phyloP scores from a whole-genome alignment of 1,140 invertebrate species.

The Trichomalopsis sarcophagae region DNA sequence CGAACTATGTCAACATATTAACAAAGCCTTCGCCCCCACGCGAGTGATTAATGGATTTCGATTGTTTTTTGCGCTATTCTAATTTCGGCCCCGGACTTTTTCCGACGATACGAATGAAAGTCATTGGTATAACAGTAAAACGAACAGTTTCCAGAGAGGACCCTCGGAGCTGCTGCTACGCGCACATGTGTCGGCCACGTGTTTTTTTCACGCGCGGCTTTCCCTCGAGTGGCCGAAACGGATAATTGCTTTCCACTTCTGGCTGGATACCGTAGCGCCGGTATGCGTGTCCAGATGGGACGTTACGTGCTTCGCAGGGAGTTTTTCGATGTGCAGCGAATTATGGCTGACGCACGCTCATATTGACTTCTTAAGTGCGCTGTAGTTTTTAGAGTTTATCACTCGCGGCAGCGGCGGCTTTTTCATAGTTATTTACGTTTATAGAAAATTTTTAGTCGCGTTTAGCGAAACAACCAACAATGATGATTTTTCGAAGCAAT shows the following conservation, averaged over 20 bases:
- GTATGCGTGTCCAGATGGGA: background rate
- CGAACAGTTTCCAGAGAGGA: no score
- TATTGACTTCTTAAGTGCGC: background rate
- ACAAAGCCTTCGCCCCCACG: slow-evolving; percentile 14
- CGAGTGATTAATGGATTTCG: slow-evolving; percentile 32
- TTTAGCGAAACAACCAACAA: no score
- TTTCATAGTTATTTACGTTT: background rate
- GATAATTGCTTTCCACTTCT: background rate
- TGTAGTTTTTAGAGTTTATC: background rate
- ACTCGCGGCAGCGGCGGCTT: background rate
- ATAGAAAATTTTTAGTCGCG: background rate
- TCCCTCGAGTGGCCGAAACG: background rate
- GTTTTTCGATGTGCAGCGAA: background rate
- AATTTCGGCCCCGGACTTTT: background rate
- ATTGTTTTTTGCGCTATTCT: slow-evolving; percentile 25
- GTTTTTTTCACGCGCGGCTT: background rate
- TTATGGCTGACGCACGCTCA: background rate
- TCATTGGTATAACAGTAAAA: background rate
- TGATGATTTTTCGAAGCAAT: background rate
- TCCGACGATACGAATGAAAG: background rate
- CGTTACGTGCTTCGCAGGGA: background rate
- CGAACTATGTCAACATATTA: slow-evolving; percentile 46
- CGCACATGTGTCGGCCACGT: background rate
- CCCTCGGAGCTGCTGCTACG: no score
- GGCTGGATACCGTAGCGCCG: background rate